Evolutionary conservation across 2,888 invertebrate species (phyloP).

Genomic region (Nemotelus nigrinus): DNA sequence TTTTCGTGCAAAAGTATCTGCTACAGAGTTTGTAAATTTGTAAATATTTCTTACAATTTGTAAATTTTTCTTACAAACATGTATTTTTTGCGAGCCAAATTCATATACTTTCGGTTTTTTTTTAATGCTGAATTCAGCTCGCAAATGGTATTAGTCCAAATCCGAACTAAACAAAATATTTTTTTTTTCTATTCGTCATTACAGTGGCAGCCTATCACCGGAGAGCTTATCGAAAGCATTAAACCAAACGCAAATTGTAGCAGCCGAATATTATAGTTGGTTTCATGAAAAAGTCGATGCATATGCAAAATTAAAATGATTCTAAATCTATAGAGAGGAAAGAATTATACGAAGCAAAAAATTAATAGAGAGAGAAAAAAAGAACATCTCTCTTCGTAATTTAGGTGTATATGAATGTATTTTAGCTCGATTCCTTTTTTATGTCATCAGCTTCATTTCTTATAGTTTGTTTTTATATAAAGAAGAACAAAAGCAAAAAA

Average conservation of each 20-base stretch:
- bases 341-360: conserved; percentile 44
- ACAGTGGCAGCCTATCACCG: conserved; percentile 80
- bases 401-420: conserved; percentile 26
- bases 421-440: conserved; percentile 28
- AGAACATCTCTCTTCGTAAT: not conserved
- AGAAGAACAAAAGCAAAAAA: not conserved
- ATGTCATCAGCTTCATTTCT: conserved; percentile 8
- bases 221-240: conserved; percentile 78
- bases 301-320: conserved; percentile 76
- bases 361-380: conserved; percentile 44
- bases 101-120: no score
- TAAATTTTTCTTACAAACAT: no score
- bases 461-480: conserved; percentile 27
- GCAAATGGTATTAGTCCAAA: no score
- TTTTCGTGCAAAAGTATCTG: no score
- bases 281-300: conserved; percentile 81
- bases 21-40: no score
- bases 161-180: not conserved
- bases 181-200: conserved; percentile 55
- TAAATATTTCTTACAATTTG: no score
- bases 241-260: conserved; percentile 74
- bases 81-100: no score
- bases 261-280: conserved; percentile 77
- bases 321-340: conserved; percentile 53
- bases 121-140: no score